Conservation (phyloP, 1,140 invertebrate species). For the Drosophila azteca region DNA sequence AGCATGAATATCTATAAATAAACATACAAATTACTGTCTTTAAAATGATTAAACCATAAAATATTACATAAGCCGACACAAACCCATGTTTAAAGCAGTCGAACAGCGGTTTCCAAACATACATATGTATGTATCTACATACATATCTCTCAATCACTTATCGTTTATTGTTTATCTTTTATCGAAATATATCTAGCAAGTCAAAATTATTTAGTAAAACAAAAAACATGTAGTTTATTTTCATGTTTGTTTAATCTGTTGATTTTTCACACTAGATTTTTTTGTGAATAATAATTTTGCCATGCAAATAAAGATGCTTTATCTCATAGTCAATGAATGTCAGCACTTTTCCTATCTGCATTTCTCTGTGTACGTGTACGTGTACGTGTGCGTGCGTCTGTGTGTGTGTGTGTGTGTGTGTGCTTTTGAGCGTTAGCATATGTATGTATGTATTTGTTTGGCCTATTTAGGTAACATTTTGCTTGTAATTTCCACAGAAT, state of each 20-base stretch:
- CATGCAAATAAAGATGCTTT: conserved; percentile 44
- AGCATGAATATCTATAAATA: no score
- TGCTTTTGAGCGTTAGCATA: conserved; percentile 20
- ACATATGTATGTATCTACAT: no score
- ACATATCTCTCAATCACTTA: no score
- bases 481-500: conserved; percentile 26
- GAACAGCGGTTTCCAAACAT: no score
- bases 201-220: neutral
- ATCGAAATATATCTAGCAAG: no score
- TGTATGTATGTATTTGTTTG: conserved; percentile 34
- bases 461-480: conserved; percentile 63
- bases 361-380: neutral
- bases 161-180: no score
- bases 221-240: conserved; percentile 1
- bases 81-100: no score
- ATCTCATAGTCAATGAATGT: conserved; percentile 57
- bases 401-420: conserved; percentile 21
- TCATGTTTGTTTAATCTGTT: conserved; percentile 2
- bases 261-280: conserved; percentile 13
- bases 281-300: conserved; percentile 35
- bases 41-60: no score
- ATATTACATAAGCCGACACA: no score
- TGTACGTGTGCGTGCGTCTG: conserved; percentile 18
- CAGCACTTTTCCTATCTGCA: conserved; percentile 42
- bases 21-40: no score